Evolutionary conservation across 2,797 vertebrate genomes (phyloP), one percentile per base, ranked within the genome.

Genomic region (Taenioides sp.): DNA sequence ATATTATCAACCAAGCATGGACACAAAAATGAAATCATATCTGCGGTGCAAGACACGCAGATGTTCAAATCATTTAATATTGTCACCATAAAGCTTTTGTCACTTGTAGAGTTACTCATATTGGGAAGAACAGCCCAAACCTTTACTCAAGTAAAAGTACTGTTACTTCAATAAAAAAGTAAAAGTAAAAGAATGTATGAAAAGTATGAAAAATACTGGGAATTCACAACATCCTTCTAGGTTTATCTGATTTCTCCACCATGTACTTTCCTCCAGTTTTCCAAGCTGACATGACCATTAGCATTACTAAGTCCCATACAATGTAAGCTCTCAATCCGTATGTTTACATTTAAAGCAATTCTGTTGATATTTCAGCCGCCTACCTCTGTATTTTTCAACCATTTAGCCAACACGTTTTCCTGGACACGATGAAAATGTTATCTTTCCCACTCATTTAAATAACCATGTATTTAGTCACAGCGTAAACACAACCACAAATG

Each of bases 391-490:
- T 64, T 77, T 79, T 87, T 74, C 75, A 52, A 68, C 67, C 60
- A 62, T 84, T 80, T 68, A 72, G 82, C 80, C 74, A 76, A 71
- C 65, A 66, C 68, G 73, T 71, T 28, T 67, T 82, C 73, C 83
- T 64, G 74, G 74, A 85, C 87, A 59, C 80, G 70, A 62, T 27
- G 3, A 90, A 71, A 71, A 86, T 86, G 82, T 88, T 87, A 86
- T 89, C 87, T 82, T 52, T 47, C 65, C 63, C 22, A 63, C 63
- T 83, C 47, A n/a, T 78, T 84, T 83, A 74, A 79, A 81, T 61
- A 57, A 55, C 67, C 65, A 62, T 84, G 75, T 72, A 43, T 80
- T 73, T 25, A 71, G 77, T 81, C 69, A 80, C 67, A 80, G 25
- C 47, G 50, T 73, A n/a, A n/a, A 74, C 75, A 43, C 70, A 74